Evolutionary conservation across 2,113 vertebrate species (phyloP), one percentile per base, ranked within the genome.

Genomic region (Ptyas mucosa): DNA sequence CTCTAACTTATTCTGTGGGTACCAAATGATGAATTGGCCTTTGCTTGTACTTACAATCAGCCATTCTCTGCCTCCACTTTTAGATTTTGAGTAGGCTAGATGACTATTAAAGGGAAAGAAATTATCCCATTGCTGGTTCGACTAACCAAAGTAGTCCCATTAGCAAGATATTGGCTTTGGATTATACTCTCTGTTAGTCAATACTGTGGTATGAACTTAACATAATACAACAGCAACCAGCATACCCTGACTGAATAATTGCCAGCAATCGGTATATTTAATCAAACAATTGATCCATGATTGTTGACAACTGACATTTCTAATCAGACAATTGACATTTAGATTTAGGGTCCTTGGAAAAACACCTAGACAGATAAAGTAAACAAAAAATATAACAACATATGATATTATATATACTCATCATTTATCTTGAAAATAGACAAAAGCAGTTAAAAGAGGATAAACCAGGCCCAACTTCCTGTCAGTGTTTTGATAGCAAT

Each of bases 401-500:
- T 43, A 21, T 81, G 75, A 81, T 81, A 81, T 43, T 64, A 20
- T 64, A 49, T 49, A 49, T 49, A 89, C 15, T 10, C 9, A 94
- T 93, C 23, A 91, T 90, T 46, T 94, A 92, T 75, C 90, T 97
- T 92, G 88, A 93, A 55, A 95, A 94, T 94, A 95, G n/a, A 7
- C 93, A 95, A 95, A 90, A 53, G 18, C 85, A 95, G 92, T 92
- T 91, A 57, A 94, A 92, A 61, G 93, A 90, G 87, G 90, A 91
- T 26, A 34, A 92, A 88, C 88, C 34, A 86, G 86, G 94, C 15
- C 91, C 92, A 90, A 91, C 89, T 23, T 93, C 89, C 94, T 91
- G 39, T 51, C 64, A 95, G 46, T 92, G 89, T 96, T 97, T 97
- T 97, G 93, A 92, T 92, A 93, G 91, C 94, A 94, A 92, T 97